phyloP scores from a whole-genome alignment of 1,140 invertebrate genomes.

The Drosophila repleta region DNA sequence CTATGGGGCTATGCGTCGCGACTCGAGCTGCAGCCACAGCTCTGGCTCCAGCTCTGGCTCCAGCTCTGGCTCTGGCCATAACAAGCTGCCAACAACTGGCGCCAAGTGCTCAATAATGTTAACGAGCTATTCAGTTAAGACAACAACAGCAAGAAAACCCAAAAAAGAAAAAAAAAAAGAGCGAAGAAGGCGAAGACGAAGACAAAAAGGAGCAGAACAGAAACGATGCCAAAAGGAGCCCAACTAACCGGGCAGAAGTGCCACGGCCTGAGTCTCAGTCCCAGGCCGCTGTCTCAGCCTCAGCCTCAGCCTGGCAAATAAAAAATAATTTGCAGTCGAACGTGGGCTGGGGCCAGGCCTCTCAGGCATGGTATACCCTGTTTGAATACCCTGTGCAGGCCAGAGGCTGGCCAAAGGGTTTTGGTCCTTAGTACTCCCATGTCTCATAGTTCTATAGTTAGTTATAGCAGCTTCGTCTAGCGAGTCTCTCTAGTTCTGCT shows the following conservation, averaged over 20 bases:
- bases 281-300: constrained; percentile 4
- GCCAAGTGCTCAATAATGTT: constrained; percentile 84
- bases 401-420: too few species aligned
- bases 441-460: too few species aligned
- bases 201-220: constrained; percentile 29
- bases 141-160: constrained; percentile 55
- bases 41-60: constrained; percentile 41
- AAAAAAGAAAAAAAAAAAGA: constrained; percentile 36
- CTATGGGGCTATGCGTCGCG: constrained; percentile 46
- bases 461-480: too few species aligned
- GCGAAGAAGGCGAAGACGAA: constrained; percentile 8
- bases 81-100: constrained; percentile 83
- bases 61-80: constrained; percentile 63
- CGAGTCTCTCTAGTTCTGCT: too few species aligned
- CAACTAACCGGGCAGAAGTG: constrained; percentile 67
- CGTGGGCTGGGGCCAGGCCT: background rate
- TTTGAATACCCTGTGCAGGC: constrained; percentile 12
- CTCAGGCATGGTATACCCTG: too few species aligned
- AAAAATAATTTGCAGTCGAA: constrained; percentile 80
- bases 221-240: constrained; percentile 39
- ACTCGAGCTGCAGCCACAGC: constrained; percentile 24
- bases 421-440: too few species aligned
- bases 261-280: constrained; percentile 41
- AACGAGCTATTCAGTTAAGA: constrained; percentile 83
- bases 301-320: constrained; percentile 64